A percentile compares a stretch with the other conserved stretches of the same genome.
These are phyloP conservation scores for Hybos culiciformis DNA, from an alignment of 2,888 invertebrate genomes.

Conservation along the genomic window DNA sequence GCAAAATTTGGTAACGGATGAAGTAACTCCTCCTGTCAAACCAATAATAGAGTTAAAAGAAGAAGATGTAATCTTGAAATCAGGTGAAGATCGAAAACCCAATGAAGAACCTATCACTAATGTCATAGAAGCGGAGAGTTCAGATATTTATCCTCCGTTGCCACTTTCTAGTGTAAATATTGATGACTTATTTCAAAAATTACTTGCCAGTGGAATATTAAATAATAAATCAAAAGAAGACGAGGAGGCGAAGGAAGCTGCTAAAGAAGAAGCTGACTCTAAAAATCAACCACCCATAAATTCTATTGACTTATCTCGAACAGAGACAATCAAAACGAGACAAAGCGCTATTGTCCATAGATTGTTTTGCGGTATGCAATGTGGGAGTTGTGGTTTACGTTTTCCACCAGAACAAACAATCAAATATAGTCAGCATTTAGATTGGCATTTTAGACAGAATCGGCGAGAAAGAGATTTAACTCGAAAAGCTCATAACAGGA, in stretches of 20 bases:
- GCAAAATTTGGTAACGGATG: constrained; percentile 16
- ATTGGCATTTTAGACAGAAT: constrained; percentile 98
- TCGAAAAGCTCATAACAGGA: constrained; percentile 66
- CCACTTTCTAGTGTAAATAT: constrained; percentile 45
- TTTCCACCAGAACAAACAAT: constrained; percentile 83
- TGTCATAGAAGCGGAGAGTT: not conserved
- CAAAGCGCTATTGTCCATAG: constrained; percentile 55
- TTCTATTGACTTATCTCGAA: constrained; percentile 51
- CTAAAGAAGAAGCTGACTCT: constrained; percentile 26
- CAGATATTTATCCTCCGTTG: not conserved
- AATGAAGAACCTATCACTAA: not conserved
- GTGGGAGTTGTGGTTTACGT: constrained; percentile 88
- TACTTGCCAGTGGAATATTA: constrained; percentile 44
- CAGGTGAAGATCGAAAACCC: no score
- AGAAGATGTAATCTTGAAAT: no score
- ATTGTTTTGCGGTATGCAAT: constrained; percentile 86
- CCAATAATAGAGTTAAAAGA: no score
- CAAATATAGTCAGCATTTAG: constrained; percentile 87
- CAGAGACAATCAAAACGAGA: constrained; percentile 60
- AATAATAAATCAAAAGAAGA: constrained; percentile 14
- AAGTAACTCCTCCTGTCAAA: constrained; percentile 8
- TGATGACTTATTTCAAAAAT: constrained; percentile 68
- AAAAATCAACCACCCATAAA: constrained; percentile 23
- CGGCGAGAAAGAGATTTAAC: constrained; percentile 73
- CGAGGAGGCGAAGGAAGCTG: constrained; percentile 5